phyloP scores from a whole-genome alignment of 2,797 vertebrate species.

The Nasua narica region DNA sequence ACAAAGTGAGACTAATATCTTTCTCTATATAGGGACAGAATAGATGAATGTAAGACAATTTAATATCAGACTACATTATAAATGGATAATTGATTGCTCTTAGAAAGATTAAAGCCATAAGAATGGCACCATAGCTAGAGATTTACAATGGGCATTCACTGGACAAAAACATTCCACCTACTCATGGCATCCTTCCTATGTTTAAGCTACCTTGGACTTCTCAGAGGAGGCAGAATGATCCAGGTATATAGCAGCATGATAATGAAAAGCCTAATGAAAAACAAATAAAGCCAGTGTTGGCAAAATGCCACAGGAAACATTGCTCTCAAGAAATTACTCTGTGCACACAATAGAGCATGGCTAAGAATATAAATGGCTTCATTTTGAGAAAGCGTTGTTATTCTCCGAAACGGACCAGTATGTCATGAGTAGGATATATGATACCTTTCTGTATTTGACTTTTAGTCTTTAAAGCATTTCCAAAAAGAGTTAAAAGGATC shows the following conservation, averaged over 20 bases:
- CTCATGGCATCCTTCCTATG: background rate
- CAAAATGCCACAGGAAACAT: conserved; percentile 49
- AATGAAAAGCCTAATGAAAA: conserved; percentile 68
- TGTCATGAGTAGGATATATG: background rate
- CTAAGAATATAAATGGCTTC: conserved; percentile 61
- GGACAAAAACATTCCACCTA: conserved; percentile 38
- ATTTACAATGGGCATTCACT: background rate
- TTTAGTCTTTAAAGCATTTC: background rate
- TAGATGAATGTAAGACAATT: conserved; percentile 8
- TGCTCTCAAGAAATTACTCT: conserved; percentile 64
- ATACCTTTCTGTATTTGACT: conserved; percentile 21
- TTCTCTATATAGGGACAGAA: background rate
- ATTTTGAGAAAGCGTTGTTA: conserved; percentile 39
- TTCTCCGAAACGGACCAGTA: conserved; percentile 37
- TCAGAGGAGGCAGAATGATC: background rate
- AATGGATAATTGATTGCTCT: background rate
- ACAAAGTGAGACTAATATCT: background rate
- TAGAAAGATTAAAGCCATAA: conserved; percentile 40
- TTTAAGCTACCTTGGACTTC: background rate
- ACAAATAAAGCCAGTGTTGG: conserved; percentile 59
- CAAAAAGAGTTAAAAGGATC: background rate
- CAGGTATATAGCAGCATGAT: conserved; percentile 29
- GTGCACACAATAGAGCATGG: conserved; percentile 19
- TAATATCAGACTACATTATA: background rate
- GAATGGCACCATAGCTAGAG: background rate